phyloP scores from a whole-genome alignment of 2,797 vertebrate genomes.

The Tokudaia muenninki region DNA sequence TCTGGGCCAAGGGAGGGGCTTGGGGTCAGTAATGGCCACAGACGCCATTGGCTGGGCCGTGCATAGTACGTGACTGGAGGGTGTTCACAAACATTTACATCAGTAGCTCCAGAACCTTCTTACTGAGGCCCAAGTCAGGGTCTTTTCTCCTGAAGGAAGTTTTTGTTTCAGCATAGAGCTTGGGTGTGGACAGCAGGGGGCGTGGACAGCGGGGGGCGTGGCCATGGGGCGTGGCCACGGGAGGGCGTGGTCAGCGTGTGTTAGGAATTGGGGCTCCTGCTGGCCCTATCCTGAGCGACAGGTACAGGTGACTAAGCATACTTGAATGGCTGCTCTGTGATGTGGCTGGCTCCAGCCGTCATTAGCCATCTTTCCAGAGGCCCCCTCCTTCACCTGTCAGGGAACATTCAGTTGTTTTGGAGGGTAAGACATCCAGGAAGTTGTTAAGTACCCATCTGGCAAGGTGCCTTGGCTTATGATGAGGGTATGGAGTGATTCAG shows the following conservation, averaged over 20 bases:
- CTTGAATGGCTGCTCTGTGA: not conserved
- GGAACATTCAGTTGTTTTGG: too few species aligned
- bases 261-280: not conserved
- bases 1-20: too few species aligned
- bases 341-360: not conserved
- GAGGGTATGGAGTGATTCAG: not conserved
- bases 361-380: not conserved
- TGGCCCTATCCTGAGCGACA: not conserved
- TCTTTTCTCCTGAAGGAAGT: not conserved
- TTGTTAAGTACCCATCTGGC: not conserved
- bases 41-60: not conserved
- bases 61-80: rapidly evolving
- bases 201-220: rapidly evolving
- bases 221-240: rapidly evolving
- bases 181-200: rapidly evolving
- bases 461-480: not conserved
- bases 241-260: not conserved
- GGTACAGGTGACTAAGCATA: not conserved
- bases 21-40: too few species aligned
- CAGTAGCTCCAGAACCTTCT: not conserved
- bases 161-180: not conserved
- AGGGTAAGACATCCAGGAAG: not conserved
- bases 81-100: not conserved
- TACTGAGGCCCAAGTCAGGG: not conserved
- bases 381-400: too few species aligned